These are phyloP conservation scores for Geophilus truncorum DNA, from an alignment of 2,888 invertebrate genomes.

Conservation along the genomic window DNA sequence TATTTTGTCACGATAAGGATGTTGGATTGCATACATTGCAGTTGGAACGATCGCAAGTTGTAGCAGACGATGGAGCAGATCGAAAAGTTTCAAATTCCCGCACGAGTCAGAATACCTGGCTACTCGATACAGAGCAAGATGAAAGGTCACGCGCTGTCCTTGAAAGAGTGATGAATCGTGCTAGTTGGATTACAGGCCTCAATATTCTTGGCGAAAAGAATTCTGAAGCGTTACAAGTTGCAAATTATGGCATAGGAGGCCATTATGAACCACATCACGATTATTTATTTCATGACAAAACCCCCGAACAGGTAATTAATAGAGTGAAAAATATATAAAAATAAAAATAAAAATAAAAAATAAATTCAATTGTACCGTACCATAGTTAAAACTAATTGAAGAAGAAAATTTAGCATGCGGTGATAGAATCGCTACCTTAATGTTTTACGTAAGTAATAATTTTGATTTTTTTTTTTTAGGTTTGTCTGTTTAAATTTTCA, in stretches of 20 bases:
- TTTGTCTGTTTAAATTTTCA: too few relatives aligned
- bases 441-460: conserved; percentile 45
- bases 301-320: conserved; percentile 38
- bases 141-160: conserved; percentile 40
- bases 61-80: conserved; percentile 44
- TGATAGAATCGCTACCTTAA: conserved; percentile 43
- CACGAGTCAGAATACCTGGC: conserved; percentile 48
- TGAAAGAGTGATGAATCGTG: conserved; percentile 40
- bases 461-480: too few relatives aligned
- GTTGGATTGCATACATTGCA: not conserved
- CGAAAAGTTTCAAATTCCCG: conserved; percentile 43
- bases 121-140: conserved; percentile 41
- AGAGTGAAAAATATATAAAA: too few relatives aligned
- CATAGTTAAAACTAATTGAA: not conserved
- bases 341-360: too few relatives aligned
- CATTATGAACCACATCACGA: conserved; percentile 52
- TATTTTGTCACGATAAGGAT: not conserved
- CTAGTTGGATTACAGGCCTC: conserved; percentile 44
- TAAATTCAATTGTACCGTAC: not conserved
- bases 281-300: conserved; percentile 41
- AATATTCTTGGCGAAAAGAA: conserved; percentile 41
- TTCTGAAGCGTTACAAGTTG: conserved; percentile 46
- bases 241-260: conserved; percentile 52
- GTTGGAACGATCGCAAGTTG: conserved; percentile 35
- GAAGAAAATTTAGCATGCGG: not conserved